Evolutionary conservation across 2,797 vertebrate species (phyloP), one percentile per base, ranked within the genome.

Genomic region (Agapornis canus): DNA sequence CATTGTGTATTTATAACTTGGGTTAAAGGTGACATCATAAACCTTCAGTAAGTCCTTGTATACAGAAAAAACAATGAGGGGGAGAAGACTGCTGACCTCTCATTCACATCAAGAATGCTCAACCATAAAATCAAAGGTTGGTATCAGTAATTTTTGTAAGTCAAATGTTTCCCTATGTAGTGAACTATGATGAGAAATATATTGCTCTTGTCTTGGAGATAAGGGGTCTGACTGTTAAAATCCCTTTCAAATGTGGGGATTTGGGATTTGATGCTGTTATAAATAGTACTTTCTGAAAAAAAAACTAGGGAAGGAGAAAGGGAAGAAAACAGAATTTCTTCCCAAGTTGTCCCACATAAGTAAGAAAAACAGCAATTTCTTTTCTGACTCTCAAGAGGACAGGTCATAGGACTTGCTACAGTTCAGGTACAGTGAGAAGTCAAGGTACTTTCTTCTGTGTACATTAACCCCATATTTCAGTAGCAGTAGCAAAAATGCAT

Each of bases 21-120:
- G 82, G 83, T 97, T 96, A 97, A 96, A 94, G 88, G 86, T 94
- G 91, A 95, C 82, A 93, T 86, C 92, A 91, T 96, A 96, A 97
- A 95, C 89, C 76, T 95, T 89, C 75, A 89, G 89, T 84, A 96
- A 92, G 86, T 81, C 89, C 96, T 97, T 97, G 96, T 95, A 85
- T 91, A 70, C 75, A 97, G 85, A 95, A 96, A 94, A 92, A 96
- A 96, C 96, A 96, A 59, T 79, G 94, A 97, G 90, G 80, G 81
- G 80, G 92, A 94, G 73, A 95, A 84, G 91, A 64, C 48, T 94
- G 92, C 93, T 96, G 96, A 94, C 85, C 95, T 97, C 68, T 88
- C 77, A 88, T 69, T 95, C 86, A 92, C 96, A 94, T 89, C 73
- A 77, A 81, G 82, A 95, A 95, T 78, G 66, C 72, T 93, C 94